Evolutionary conservation across 2,888 invertebrate species (phyloP).

Genomic region (Ctenicera cuprea): DNA sequence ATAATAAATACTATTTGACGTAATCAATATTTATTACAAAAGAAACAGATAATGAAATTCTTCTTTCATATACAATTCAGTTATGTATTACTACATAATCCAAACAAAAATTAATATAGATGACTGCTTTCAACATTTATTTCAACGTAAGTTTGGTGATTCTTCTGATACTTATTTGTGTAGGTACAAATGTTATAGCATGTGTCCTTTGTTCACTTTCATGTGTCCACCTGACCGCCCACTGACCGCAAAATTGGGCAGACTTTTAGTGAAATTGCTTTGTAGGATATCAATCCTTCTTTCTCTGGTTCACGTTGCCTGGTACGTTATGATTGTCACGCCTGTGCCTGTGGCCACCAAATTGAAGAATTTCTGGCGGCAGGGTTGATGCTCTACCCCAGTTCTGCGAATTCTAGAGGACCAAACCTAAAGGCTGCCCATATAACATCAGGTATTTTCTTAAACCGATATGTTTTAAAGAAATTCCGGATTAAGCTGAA

Average conservation of each 20-base stretch:
- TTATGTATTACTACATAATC: background rate
- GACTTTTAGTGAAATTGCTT: conserved; percentile 31
- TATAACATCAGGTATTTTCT: background rate
- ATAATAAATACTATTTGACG: conserved; percentile 6
- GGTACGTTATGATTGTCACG: conserved; percentile 48
- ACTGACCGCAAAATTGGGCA: conserved; percentile 37
- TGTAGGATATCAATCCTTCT: conserved; percentile 45
- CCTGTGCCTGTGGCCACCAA: conserved; percentile 41
- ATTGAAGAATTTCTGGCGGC: conserved; percentile 38
- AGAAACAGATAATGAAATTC: background rate
- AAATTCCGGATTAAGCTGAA: too few relatives aligned
- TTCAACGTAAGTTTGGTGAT: conserved; percentile 15
- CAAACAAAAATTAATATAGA: too few relatives aligned
- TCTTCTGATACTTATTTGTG: conserved; percentile 23
- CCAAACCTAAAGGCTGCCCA: conserved; percentile 7
- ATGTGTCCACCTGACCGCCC: conserved; percentile 45
- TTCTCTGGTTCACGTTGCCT: conserved; percentile 44
- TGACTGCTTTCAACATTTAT: background rate
- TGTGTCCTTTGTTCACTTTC: conserved; percentile 33
- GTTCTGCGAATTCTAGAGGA: conserved; percentile 41
- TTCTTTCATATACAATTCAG: background rate
- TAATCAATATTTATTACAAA: conserved; percentile 6
- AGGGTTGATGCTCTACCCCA: conserved; percentile 45
- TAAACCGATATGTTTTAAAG: background rate
- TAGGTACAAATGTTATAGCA: conserved; percentile 32